Conservation (phyloP, 2,888 invertebrate genomes). For the Drosophila hamatofila region DNA sequence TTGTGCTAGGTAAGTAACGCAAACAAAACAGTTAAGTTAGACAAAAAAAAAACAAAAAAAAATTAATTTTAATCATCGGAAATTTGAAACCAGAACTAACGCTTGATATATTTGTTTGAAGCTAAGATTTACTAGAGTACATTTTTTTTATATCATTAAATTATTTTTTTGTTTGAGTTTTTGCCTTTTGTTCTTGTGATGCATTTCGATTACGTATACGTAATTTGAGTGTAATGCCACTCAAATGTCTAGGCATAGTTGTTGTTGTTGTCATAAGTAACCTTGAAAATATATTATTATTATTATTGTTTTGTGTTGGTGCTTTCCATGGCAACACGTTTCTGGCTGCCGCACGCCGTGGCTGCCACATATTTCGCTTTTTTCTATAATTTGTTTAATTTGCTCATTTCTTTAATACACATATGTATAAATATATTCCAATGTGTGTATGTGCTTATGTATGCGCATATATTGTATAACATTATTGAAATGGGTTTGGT, state of each 20-base stretch:
- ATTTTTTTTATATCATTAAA: background rate
- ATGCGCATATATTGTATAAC: constrained; percentile 2
- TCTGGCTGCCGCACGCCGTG: constrained; percentile 16
- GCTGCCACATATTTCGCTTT: constrained; percentile 26
- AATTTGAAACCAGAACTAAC: background rate
- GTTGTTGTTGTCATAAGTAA: constrained; percentile 22
- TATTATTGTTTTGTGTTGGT: constrained; percentile 19
- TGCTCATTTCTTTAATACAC: constrained; percentile 29
- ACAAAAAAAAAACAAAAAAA: background rate
- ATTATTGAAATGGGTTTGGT: constrained; percentile 26
- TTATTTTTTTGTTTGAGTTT: too few species aligned
- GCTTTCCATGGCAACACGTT: constrained; percentile 42
- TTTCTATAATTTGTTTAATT: constrained; percentile 1
- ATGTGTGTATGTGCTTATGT: background rate
- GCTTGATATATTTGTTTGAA: background rate
- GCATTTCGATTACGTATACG: constrained; percentile 42
- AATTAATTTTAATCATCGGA: background rate
- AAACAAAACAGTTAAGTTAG: background rate
- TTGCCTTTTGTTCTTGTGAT: background rate
- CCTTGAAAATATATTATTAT: constrained; percentile 56
- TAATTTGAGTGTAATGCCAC: constrained; percentile 34
- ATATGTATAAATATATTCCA: too few species aligned
- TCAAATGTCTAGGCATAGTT: background rate
- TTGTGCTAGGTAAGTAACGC: constrained; percentile 11
- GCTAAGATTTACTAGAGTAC: background rate